Conservation (phyloP, 2,113 vertebrate species). For the Lycocorax pyrrhopterus region DNA sequence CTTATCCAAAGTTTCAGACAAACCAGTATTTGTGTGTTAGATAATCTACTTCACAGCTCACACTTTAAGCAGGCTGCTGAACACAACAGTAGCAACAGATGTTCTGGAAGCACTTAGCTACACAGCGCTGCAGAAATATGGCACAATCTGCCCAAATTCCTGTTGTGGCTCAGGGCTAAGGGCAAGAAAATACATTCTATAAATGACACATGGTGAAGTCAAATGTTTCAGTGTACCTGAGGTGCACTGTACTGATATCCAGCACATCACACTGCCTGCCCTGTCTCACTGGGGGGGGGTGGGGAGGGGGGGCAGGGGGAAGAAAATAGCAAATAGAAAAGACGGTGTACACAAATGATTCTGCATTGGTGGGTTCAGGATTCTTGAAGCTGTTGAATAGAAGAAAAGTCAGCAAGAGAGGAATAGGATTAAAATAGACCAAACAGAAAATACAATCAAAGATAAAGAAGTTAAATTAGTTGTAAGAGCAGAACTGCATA, state of each 20-base stretch:
- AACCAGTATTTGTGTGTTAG: neutral
- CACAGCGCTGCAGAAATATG: neutral
- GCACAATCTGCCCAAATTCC: neutral
- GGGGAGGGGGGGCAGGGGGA: too few relatives aligned
- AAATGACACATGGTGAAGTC: neutral
- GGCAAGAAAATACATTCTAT: neutral
- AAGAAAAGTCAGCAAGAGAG: neutral
- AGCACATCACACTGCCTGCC: neutral
- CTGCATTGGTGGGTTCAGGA: neutral
- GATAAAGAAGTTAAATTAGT: neutral
- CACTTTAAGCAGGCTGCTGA: neutral
- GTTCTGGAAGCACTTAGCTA: neutral
- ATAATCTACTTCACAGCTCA: neutral
- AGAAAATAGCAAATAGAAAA: neutral
- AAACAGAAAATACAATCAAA: neutral
- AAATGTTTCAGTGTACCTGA: neutral
- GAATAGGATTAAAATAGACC: neutral
- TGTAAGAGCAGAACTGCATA: neutral
- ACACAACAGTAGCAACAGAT: neutral
- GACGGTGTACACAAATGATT: neutral
- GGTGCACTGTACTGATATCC: neutral
- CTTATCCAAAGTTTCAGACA: neutral
- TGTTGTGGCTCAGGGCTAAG: neutral
- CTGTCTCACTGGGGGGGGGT: neutral
- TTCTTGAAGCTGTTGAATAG: neutral